These are phyloP conservation scores for Cnemophilus loriae DNA, from an alignment of 2,113 vertebrate genomes.

Conservation along the genomic window DNA sequence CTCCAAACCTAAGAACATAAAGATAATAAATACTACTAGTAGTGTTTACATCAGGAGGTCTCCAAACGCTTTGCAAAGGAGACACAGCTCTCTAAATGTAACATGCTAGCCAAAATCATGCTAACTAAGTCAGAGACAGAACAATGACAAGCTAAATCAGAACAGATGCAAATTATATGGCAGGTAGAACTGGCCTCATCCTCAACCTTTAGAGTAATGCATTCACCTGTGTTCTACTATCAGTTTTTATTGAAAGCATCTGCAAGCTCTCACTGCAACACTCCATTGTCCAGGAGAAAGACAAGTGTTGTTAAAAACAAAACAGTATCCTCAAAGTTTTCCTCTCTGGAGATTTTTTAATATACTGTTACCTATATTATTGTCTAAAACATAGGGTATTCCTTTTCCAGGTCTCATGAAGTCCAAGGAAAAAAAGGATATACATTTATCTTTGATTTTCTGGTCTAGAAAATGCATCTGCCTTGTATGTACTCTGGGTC, in stretches of 20 bases:
- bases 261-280: background rate
- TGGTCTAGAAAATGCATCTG: background rate
- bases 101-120: background rate
- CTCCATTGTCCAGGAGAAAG: background rate
- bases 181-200: background rate
- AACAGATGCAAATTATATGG: background rate
- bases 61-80: background rate
- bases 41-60: background rate
- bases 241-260: slow-evolving; percentile 10
- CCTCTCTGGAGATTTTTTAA: background rate
- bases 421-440: background rate
- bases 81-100: background rate
- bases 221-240: background rate
- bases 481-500: background rate
- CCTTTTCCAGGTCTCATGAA: background rate
- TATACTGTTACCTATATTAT: background rate
- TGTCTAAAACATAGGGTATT: background rate
- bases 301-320: background rate
- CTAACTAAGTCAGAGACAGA: background rate
- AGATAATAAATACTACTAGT: background rate
- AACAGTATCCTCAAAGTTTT: background rate
- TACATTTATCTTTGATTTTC: background rate
- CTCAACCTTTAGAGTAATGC: background rate
- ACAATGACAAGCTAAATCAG: background rate
- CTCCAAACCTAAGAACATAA: background rate